These are phyloP conservation scores for Leuciscus idus DNA, from an alignment of 2,113 vertebrate species.

Conservation along the genomic window DNA sequence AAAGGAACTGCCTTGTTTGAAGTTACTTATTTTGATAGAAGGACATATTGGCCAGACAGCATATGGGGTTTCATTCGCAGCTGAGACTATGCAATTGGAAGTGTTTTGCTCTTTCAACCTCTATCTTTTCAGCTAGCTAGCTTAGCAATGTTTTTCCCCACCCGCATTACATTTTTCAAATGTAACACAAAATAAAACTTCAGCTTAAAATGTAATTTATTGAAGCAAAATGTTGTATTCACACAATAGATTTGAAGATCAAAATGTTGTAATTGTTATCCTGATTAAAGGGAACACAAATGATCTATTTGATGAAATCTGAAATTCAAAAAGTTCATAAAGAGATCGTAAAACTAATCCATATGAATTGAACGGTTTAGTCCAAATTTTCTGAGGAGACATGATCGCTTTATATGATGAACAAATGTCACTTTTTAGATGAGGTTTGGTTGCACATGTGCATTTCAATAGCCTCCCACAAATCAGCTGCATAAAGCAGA, in stretches of 20 bases:
- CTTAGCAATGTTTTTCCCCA: background rate
- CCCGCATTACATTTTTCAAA: background rate
- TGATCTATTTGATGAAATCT: too few relatives aligned
- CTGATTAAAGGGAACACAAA: too few relatives aligned
- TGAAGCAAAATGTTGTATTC: background rate
- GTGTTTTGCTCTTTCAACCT: slow-evolving; percentile 37
- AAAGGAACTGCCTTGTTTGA: slow-evolving; percentile 44
- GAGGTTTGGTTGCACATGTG: background rate
- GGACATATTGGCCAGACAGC: slow-evolving; percentile 46
- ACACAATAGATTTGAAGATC: background rate
- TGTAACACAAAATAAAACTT: background rate
- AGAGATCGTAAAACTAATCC: too few relatives aligned
- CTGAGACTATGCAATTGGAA: slow-evolving; percentile 54
- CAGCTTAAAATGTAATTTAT: background rate
- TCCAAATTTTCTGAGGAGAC: too few relatives aligned
- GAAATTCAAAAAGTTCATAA: too few relatives aligned
- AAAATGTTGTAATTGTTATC: background rate
- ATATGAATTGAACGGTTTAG: too few relatives aligned
- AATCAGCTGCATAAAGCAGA: background rate
- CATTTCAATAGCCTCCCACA: background rate
- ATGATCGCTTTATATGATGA: too few relatives aligned
- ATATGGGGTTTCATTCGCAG: slow-evolving; percentile 58
- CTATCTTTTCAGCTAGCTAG: background rate
- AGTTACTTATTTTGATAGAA: slow-evolving; percentile 36
- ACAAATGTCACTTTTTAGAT: background rate